phyloP scores from a whole-genome alignment of 2,113 vertebrate species.

The Australoheros scitulus region DNA sequence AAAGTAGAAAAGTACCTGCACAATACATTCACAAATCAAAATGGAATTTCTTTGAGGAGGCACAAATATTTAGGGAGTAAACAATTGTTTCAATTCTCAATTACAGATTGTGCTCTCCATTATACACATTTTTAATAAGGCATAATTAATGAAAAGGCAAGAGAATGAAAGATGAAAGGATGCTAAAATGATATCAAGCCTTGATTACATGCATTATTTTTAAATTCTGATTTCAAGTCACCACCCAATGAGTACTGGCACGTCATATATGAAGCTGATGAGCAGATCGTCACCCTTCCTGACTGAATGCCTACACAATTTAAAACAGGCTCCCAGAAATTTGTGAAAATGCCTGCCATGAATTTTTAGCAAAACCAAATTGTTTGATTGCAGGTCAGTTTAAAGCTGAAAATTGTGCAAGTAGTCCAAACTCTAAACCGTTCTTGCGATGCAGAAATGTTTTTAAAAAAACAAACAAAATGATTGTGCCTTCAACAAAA shows the following conservation, averaged over 20 bases:
- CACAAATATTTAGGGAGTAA: conserved; percentile 31
- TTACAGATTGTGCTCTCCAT: conserved; percentile 4
- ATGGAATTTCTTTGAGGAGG: conserved; percentile 59
- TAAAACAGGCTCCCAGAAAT: conserved; percentile 1
- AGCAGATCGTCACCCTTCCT: not conserved
- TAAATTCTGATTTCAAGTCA: not conserved
- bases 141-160: conserved; percentile 1
- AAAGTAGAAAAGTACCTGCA: conserved; percentile 66
- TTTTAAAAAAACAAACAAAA: conserved; percentile 3
- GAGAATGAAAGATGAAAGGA: not conserved
- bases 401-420: conserved; percentile 17
- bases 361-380: not conserved
- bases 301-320: conserved; percentile 4
- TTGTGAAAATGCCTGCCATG: not conserved
- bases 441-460: conserved; percentile 4
- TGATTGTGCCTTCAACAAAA: not conserved
- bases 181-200: conserved; percentile 14
- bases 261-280: not conserved
- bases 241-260: conserved; percentile 17
- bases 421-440: not conserved
- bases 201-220: not conserved
- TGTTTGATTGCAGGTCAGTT: conserved; percentile 1
- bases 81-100: conserved; percentile 35
- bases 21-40: conserved; percentile 58
- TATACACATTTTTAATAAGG: not conserved